These are phyloP conservation scores for Gopherus evgoodei DNA, from an alignment of 2,113 vertebrate genomes.

Conservation along the genomic window DNA sequence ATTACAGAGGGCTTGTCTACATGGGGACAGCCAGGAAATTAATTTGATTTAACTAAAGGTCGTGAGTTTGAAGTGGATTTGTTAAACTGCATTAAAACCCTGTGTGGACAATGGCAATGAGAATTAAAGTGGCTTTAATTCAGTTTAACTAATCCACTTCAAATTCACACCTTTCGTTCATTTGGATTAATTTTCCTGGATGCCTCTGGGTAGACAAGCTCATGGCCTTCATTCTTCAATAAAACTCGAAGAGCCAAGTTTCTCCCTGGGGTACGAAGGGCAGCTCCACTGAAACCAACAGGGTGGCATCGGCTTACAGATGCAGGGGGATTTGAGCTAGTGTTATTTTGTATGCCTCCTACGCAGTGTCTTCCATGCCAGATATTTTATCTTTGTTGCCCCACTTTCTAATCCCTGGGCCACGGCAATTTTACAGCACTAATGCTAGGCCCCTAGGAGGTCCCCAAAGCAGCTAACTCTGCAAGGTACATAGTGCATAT, in stretches of 20 bases:
- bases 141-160: background rate
- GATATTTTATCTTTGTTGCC: background rate
- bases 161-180: background rate
- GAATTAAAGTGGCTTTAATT: background rate
- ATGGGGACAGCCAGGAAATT: background rate
- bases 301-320: background rate
- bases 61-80: background rate
- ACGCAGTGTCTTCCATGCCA: fast-evolving
- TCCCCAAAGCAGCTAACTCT: fast-evolving
- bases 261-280: background rate
- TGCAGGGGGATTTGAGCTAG: background rate
- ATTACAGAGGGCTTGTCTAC: background rate
- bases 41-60: background rate
- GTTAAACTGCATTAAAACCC: background rate
- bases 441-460: fast-evolving
- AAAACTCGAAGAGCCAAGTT: fast-evolving
- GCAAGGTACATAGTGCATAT: fast-evolving
- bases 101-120: background rate
- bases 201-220: background rate
- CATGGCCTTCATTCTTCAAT: background rate
- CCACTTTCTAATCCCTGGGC: background rate
- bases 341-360: fast-evolving
- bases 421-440: background rate
- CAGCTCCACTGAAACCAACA: background rate
- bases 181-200: background rate